These are phyloP conservation scores for Ridgeia piscesae DNA, from an alignment of 1,140 invertebrate species.

Conservation along the genomic window DNA sequence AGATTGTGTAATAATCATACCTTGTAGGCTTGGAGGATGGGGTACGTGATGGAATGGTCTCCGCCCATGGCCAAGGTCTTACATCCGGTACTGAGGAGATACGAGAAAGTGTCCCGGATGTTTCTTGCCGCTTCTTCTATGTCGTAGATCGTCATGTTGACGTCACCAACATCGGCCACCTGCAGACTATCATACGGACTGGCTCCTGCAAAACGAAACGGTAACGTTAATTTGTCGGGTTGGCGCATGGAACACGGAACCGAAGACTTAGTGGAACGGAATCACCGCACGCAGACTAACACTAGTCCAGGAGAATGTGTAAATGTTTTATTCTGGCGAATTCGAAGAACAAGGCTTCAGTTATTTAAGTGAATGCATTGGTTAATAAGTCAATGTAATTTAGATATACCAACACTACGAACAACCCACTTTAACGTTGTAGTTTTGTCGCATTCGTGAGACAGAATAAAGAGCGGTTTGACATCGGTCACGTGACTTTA, in stretches of 20 bases:
- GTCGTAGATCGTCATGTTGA: slow-evolving; percentile 46
- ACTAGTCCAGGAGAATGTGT: too few relatives aligned
- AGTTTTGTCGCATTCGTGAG: not conserved
- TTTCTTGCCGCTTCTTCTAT: slow-evolving; percentile 44
- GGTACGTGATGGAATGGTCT: slow-evolving; percentile 52
- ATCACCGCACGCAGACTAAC: too few relatives aligned
- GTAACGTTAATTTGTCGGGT: too few relatives aligned
- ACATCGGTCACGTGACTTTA: too few relatives aligned
- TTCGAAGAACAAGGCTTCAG: too few relatives aligned
- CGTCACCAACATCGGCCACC: slow-evolving; percentile 52
- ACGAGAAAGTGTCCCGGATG: slow-evolving; percentile 39
- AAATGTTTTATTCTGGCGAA: too few relatives aligned
- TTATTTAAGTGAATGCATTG: too few relatives aligned
- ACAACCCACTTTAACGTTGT: not conserved
- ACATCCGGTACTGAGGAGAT: slow-evolving; percentile 43
- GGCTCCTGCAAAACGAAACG: slow-evolving; percentile 37
- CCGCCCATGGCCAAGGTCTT: slow-evolving; percentile 47
- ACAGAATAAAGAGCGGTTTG: not conserved
- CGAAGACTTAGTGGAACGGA: too few relatives aligned
- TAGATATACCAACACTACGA: not conserved
- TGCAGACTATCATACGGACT: slow-evolving; percentile 47
- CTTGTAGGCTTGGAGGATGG: slow-evolving; percentile 51
- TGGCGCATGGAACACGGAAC: too few relatives aligned
- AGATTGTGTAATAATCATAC: slow-evolving; percentile 29
- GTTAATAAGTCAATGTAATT: too few relatives aligned